A percentile compares a stretch with the other conserved stretches of the same genome.
phyloP scores from a whole-genome alignment of 2,113 vertebrate genomes.

The Eulemur macaco region DNA sequence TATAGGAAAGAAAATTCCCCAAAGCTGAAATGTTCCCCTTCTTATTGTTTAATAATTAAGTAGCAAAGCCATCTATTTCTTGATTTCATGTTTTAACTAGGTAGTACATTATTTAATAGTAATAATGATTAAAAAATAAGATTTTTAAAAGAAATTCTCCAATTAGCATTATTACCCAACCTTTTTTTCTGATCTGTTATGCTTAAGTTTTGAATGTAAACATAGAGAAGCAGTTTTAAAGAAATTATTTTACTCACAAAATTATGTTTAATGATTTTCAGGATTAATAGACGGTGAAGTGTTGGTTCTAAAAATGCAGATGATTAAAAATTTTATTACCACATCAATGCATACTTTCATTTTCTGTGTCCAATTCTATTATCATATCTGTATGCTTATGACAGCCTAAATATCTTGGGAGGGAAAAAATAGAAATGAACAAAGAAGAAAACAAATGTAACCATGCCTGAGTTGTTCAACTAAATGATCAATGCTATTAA shows the following conservation, averaged over 20 bases:
- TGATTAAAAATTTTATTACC: background rate
- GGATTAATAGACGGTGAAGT: background rate
- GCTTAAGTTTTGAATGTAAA: background rate
- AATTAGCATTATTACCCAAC: background rate
- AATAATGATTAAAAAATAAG: background rate
- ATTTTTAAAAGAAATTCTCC: background rate
- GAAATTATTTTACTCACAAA: background rate
- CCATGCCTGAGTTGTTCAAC: background rate
- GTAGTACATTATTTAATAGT: background rate
- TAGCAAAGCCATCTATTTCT: background rate
- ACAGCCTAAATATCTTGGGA: background rate
- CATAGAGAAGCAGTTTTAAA: background rate
- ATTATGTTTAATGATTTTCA: background rate
- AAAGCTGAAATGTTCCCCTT: background rate
- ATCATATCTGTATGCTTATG: background rate
- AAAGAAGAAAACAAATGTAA: background rate
- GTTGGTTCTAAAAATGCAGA: background rate
- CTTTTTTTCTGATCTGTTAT: background rate
- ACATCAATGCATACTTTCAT: background rate
- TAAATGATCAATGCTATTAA: background rate
- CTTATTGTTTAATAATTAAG: background rate
- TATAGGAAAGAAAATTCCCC: background rate
- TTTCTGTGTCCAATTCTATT: background rate
- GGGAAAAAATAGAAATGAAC: background rate
- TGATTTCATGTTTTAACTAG: constrained; percentile 3